Evolutionary conservation across 2,888 invertebrate species (phyloP).

Genomic region (Lasioglossum calceatum): DNA sequence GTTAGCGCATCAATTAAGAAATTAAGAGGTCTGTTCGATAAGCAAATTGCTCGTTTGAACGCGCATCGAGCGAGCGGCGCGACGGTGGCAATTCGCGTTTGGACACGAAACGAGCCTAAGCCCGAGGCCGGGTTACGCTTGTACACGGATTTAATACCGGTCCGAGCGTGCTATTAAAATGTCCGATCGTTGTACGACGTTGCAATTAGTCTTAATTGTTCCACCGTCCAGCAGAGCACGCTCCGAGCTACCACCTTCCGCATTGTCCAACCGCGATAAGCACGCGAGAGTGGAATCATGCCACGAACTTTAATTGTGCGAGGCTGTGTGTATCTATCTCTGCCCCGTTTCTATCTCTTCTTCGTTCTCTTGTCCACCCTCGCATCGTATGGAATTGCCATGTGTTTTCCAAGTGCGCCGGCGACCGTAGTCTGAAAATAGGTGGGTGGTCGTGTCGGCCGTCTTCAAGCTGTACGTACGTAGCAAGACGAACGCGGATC

Average conservation of each 20-base stretch:
- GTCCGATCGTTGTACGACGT: constrained; percentile 65
- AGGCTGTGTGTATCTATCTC: constrained; percentile 30
- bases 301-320: constrained; percentile 65
- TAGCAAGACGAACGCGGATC: background rate
- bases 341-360: background rate
- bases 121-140: background rate
- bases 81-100: background rate
- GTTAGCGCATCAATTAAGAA: background rate
- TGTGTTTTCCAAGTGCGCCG: constrained; percentile 49
- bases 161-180: constrained; percentile 53
- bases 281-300: constrained; percentile 66
- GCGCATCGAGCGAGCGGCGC: background rate
- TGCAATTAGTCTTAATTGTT: constrained; percentile 72
- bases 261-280: constrained; percentile 67
- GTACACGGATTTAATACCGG: constrained; percentile 60
- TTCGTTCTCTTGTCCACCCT: background rate
- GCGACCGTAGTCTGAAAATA: constrained; percentile 20
- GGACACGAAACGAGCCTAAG: constrained; percentile 17
- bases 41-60: constrained; percentile 7
- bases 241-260: constrained; percentile 59
- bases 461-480: background rate
- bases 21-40: constrained; percentile 4
- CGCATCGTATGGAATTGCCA: constrained; percentile 44
- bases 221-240: constrained; percentile 52
- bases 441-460: constrained; percentile 50